These are phyloP conservation scores for Lycaon pictus DNA, from an alignment of 2,113 vertebrate genomes.

Conservation along the genomic window DNA sequence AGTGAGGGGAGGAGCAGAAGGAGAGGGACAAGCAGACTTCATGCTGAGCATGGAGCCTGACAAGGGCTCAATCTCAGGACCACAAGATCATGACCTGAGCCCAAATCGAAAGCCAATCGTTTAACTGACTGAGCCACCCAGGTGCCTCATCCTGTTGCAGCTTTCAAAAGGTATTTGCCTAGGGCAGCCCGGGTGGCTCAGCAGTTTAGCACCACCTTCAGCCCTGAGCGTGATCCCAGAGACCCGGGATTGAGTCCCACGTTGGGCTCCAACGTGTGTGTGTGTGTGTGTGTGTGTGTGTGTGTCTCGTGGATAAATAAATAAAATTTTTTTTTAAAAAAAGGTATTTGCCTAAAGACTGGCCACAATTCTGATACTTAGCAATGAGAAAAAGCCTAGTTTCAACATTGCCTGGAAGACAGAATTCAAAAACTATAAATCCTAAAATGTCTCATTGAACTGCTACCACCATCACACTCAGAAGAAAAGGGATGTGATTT, in stretches of 20 bases:
- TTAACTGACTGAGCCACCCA: neutral
- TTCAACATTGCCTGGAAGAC: neutral
- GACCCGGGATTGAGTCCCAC: no score
- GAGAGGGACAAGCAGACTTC: neutral
- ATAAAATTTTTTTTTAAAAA: no score
- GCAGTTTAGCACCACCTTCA: no score
- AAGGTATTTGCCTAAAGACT: neutral
- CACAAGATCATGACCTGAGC: neutral
- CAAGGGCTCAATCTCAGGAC: neutral
- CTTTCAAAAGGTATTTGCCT: neutral
- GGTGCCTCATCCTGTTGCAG: neutral
- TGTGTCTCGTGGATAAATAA: no score
- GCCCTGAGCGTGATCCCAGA: no score
- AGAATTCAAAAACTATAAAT: neutral
- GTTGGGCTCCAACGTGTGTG: no score
- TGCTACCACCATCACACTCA: neutral
- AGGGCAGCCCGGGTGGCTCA: no score
- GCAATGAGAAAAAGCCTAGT: neutral
- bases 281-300: no score
- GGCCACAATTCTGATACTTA: neutral
- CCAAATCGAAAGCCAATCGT: fast-evolving
- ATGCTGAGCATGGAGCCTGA: neutral
- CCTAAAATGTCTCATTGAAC: neutral
- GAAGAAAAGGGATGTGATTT: neutral
- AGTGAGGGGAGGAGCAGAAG: neutral